phyloP scores from a whole-genome alignment of 2,888 invertebrate genomes.

The Caenorhabditis sulstoni region DNA sequence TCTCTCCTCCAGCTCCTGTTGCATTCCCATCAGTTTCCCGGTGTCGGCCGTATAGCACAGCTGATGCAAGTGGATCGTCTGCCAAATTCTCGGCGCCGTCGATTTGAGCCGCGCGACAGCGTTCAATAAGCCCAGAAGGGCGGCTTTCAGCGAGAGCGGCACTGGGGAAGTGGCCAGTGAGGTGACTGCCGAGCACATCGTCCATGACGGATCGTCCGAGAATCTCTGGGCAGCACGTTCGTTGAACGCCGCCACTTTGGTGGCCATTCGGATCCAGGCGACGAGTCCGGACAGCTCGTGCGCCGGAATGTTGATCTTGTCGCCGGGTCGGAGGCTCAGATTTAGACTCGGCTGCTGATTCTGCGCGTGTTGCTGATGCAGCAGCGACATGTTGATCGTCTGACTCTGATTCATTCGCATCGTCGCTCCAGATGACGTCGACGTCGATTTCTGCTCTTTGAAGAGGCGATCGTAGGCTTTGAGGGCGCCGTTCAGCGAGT shows the following conservation, averaged over 20 bases:
- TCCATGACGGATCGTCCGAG: constrained; percentile 67
- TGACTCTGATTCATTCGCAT: constrained; percentile 28
- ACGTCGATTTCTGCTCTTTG: constrained; percentile 39
- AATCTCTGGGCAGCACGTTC: constrained; percentile 57
- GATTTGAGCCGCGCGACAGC: constrained; percentile 68
- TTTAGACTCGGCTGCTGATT: constrained; percentile 21
- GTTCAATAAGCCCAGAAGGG: constrained; percentile 68
- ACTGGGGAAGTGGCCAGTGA: constrained; percentile 62
- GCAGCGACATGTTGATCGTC: constrained; percentile 12
- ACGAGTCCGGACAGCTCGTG: constrained; percentile 67
- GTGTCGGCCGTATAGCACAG: constrained; percentile 63
- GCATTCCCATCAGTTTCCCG: constrained; percentile 69
- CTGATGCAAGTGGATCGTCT: constrained; percentile 63
- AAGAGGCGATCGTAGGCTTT: constrained; percentile 64
- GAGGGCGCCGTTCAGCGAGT: constrained; percentile 63
- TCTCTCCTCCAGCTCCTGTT: constrained; percentile 76
- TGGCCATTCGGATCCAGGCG: constrained; percentile 65
- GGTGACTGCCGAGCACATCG: constrained; percentile 55
- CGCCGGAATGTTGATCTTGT: constrained; percentile 55
- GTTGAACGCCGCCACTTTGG: constrained; percentile 59
- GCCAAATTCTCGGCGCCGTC: constrained; percentile 70
- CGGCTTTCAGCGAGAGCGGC: constrained; percentile 67
- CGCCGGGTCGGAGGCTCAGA: constrained; percentile 22
- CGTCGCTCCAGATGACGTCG: not conserved
- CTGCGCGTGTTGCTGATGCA: constrained; percentile 19